Evolutionary conservation across 1,140 invertebrate species (phyloP).

Genomic region (Aplysia californica): DNA sequence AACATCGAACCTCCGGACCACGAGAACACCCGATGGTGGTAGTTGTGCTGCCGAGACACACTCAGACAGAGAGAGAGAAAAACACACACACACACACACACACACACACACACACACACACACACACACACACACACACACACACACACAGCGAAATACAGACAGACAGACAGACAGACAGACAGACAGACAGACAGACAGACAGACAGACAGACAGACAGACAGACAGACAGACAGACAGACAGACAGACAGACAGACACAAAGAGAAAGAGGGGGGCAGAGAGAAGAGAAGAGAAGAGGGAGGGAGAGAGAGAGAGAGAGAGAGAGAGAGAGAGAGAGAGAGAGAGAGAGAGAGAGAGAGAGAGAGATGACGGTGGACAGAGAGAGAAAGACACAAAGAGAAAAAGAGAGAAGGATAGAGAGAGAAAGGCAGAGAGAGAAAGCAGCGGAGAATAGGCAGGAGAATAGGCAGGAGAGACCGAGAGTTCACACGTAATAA

Average conservation of each 20-base stretch:
- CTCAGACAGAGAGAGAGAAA: neutral
- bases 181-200: neutral
- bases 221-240: neutral
- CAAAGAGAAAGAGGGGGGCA: too few species aligned
- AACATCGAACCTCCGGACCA: too few species aligned
- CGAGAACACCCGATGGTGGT: too few species aligned
- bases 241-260: neutral
- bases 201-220: neutral
- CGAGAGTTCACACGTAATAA: neutral
- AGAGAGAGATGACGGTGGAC: neutral
- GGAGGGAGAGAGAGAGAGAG: neutral
- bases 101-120: neutral
- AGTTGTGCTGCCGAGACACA: too few species aligned
- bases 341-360: neutral
- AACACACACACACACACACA: too few species aligned
- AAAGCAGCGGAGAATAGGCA: too few species aligned
- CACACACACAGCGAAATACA: too few species aligned
- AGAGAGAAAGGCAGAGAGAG: too few species aligned
- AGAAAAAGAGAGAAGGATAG: too few species aligned
- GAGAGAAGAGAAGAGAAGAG: neutral
- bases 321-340: constrained; percentile 1
- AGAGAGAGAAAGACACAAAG: too few species aligned
- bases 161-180: neutral
- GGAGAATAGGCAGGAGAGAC: neutral
- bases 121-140: neutral